Evolutionary conservation across 2,888 invertebrate species (phyloP).

Genomic region (Harpalus rubripes): DNA sequence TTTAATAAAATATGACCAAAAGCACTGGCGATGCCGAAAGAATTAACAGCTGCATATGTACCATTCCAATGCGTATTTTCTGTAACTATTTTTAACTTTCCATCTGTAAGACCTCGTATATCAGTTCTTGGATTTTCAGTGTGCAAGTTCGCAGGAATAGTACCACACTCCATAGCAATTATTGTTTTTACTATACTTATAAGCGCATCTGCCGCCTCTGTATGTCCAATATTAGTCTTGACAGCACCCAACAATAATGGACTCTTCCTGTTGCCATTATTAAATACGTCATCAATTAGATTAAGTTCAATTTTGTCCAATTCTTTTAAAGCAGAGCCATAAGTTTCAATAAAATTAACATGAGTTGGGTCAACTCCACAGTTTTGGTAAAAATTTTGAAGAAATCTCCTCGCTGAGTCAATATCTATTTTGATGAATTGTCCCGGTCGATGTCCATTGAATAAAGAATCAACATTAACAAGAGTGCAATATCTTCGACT

Average conservation of each 20-base stretch:
- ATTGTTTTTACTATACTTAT: slow-evolving; percentile 5
- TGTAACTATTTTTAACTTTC: slow-evolving; percentile 81
- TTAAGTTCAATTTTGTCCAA: slow-evolving; percentile 88
- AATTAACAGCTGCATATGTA: slow-evolving; percentile 94
- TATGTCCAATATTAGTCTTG: slow-evolving; percentile 98
- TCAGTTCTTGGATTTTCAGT: slow-evolving; percentile 92
- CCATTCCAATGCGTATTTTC: slow-evolving; percentile 91
- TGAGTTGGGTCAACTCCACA: slow-evolving; percentile 75
- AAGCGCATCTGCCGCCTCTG: slow-evolving; percentile 83
- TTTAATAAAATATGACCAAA: slow-evolving; percentile 93
- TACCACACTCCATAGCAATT: slow-evolving; percentile 93
- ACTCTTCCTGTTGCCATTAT: slow-evolving; percentile 90
- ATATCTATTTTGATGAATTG: slow-evolving; percentile 73
- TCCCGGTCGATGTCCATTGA: slow-evolving; percentile 79
- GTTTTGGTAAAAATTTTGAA: slow-evolving; percentile 80
- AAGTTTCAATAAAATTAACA: slow-evolving; percentile 75
- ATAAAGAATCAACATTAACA: slow-evolving; percentile 80
- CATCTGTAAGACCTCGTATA: slow-evolving; percentile 91
- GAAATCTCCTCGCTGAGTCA: slow-evolving; percentile 77
- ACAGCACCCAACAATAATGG: slow-evolving; percentile 96
- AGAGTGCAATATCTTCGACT: slow-evolving; percentile 79
- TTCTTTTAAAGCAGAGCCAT: slow-evolving; percentile 74
- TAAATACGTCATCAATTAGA: slow-evolving; percentile 90
- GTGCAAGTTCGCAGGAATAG: slow-evolving; percentile 94
- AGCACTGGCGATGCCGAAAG: slow-evolving; percentile 97